Evolutionary conservation across 2,113 vertebrate genomes (phyloP).

Genomic region (Lethenteron reissneri): DNA sequence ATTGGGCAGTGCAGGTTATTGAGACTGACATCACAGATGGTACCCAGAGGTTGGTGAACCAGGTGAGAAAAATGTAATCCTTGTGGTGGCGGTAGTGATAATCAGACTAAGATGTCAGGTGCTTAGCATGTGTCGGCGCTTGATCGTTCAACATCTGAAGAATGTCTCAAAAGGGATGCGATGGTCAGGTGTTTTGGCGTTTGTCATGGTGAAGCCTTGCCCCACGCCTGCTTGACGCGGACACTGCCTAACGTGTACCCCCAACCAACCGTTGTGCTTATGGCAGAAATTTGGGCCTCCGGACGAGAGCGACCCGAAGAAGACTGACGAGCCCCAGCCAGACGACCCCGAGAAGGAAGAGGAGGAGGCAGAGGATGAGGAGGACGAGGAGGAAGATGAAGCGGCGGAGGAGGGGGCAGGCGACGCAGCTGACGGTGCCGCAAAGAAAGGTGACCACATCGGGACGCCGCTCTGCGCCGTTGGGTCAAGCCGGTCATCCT

Average conservation of each 20-base stretch:
- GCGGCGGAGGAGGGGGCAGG: not conserved
- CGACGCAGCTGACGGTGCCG: not conserved
- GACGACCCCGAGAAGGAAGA: conserved; percentile 17
- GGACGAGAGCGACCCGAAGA: conserved; percentile 35
- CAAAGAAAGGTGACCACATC: not conserved
- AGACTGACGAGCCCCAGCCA: conserved; percentile 24
- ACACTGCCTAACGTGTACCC: not conserved
- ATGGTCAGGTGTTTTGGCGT: not conserved
- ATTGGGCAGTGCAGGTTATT: no score
- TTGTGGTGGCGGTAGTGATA: no score
- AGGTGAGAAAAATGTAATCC: no score
- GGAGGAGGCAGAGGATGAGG: not conserved
- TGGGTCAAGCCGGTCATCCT: not conserved
- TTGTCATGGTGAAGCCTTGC: not conserved
- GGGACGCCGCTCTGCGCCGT: not conserved
- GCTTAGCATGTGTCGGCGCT: not conserved
- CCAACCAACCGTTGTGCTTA: not conserved
- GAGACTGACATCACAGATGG: no score
- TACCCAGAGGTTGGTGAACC: no score
- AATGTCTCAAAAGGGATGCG: not conserved
- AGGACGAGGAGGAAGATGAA: not conserved
- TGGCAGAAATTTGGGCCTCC: conserved; percentile 30
- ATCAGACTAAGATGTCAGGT: not conserved
- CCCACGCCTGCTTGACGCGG: not conserved
- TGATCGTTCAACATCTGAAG: not conserved